Conservation (phyloP, 2,888 invertebrate genomes). For the Pseudeuparius sepicola region DNA sequence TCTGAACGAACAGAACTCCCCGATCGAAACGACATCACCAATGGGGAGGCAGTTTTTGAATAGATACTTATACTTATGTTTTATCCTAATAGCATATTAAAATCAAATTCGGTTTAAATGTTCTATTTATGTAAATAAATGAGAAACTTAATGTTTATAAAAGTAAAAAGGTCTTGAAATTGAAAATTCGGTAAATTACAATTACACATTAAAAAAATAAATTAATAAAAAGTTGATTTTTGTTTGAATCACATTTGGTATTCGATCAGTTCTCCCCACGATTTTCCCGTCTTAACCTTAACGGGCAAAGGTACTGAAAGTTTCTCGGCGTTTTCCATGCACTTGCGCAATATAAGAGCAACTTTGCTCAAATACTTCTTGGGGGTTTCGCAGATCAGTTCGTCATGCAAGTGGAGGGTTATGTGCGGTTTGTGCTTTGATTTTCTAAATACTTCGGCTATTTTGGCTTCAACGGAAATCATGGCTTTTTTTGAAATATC, state of each 20-base stretch:
- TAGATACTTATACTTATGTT: too few relatives aligned
- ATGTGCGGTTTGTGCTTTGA: slow-evolving; percentile 47
- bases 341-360: slow-evolving; percentile 53
- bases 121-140: too few relatives aligned
- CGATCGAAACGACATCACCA: too few relatives aligned
- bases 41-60: too few relatives aligned
- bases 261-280: slow-evolving; percentile 62
- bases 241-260: slow-evolving; percentile 25
- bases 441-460: slow-evolving; percentile 40
- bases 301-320: slow-evolving; percentile 78
- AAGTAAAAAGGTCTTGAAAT: too few relatives aligned
- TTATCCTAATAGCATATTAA: too few relatives aligned
- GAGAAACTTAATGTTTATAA: too few relatives aligned
- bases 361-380: slow-evolving; percentile 46
- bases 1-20: too few relatives aligned
- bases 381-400: slow-evolving; percentile 85
- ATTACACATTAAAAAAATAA: too few relatives aligned
- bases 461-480: slow-evolving; percentile 58
- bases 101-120: too few relatives aligned
- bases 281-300: slow-evolving; percentile 69
- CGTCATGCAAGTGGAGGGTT: slow-evolving; percentile 91
- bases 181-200: too few relatives aligned
- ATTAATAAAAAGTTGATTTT: not conserved
- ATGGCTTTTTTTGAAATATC: slow-evolving; percentile 91
- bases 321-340: slow-evolving; percentile 70